These are phyloP conservation scores for Rynchops niger DNA, from an alignment of 2,113 vertebrate species.

Conservation along the genomic window DNA sequence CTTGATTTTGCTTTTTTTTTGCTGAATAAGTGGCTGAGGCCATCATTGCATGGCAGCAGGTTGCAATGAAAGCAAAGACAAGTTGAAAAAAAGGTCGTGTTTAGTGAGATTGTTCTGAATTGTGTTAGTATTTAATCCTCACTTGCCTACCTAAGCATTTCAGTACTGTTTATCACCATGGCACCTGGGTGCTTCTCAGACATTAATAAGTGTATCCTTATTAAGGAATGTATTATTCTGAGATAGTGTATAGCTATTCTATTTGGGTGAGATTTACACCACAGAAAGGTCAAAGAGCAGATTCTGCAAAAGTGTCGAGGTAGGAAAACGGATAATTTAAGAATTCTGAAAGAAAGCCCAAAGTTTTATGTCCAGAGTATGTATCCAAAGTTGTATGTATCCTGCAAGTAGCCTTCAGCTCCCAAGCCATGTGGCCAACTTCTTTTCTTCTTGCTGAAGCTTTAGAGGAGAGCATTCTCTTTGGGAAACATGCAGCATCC, in stretches of 20 bases:
- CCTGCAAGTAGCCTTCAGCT: background rate
- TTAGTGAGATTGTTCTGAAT: background rate
- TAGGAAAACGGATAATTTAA: background rate
- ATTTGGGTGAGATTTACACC: background rate
- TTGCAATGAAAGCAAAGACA: background rate
- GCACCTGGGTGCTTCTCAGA: background rate
- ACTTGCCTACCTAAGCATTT: background rate
- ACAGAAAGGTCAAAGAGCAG: background rate
- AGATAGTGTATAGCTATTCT: background rate
- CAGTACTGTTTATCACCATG: background rate
- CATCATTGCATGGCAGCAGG: background rate
- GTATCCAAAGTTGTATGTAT: background rate
- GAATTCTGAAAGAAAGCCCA: background rate
- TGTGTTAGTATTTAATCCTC: background rate
- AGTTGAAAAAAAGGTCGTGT: background rate
- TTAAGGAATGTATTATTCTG: background rate
- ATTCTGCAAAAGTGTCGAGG: background rate
- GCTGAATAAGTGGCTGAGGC: background rate
- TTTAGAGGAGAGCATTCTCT: background rate
- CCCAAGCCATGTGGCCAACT: background rate
- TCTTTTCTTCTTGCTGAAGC: background rate
- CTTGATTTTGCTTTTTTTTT: background rate
- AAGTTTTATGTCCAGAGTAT: background rate
- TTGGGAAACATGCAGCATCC: background rate
- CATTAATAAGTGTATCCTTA: background rate